Percentiles rank a stretch among this genome's conserved stretches.
Evolutionary conservation across 2,797 vertebrate species (phyloP).

Genomic region (Acipenser transmontanus): DNA sequence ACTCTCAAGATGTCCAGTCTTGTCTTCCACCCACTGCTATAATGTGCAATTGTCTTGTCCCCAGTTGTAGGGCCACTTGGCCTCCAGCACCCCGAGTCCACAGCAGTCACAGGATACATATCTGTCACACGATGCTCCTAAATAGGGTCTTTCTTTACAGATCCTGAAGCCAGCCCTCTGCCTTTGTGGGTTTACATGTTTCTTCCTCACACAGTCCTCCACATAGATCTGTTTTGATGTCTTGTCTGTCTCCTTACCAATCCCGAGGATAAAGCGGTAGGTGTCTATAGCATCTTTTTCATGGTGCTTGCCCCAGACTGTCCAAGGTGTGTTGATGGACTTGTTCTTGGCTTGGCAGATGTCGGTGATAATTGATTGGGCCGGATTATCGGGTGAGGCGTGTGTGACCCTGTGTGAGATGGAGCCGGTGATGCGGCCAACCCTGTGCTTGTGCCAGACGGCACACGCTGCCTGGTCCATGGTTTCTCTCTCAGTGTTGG

Average conservation of each 20-base stretch:
- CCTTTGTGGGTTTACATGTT: too few relatives aligned
- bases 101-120: slow-evolving; percentile 6
- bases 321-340: background rate
- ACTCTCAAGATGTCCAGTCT: slow-evolving; percentile 3
- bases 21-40: background rate
- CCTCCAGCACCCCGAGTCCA: slow-evolving; percentile 1
- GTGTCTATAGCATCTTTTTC: too few relatives aligned
- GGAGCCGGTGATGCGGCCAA: slow-evolving; percentile 2
- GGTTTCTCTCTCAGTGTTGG: background rate
- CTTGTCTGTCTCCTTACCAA: too few relatives aligned
- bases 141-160: too few relatives aligned
- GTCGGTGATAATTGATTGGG: background rate
- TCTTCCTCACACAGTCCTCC: too few relatives aligned
- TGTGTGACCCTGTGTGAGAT: background rate
- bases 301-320: background rate
- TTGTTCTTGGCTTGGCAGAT: background rate
- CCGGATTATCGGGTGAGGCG: background rate
- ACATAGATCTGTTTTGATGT: too few relatives aligned
- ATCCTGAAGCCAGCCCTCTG: too few relatives aligned
- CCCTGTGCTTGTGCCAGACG: background rate
- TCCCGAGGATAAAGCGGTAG: too few relatives aligned
- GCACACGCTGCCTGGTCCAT: background rate
- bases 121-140: too few relatives aligned
- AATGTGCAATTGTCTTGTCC: background rate
- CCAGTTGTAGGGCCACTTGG: slow-evolving; percentile 7